Evolutionary conservation across 2,888 invertebrate genomes (phyloP).

Genomic region (Rhogogaster chlorosoma): DNA sequence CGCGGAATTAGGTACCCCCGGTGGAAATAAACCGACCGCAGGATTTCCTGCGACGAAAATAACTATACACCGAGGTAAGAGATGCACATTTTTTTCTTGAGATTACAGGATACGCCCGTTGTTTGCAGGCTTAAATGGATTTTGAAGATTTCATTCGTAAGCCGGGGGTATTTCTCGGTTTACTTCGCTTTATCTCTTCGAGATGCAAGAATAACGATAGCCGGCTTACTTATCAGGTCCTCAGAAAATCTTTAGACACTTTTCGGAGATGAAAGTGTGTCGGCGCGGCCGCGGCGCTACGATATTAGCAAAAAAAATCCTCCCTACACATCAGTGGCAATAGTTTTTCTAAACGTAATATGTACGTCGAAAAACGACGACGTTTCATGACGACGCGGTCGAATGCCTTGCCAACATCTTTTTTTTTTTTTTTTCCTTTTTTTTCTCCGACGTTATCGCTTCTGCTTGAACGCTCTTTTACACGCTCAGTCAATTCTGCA

Average conservation of each 20-base stretch:
- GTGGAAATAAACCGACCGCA: not conserved
- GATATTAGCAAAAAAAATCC: not conserved
- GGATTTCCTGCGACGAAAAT: not conserved
- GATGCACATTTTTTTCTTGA: not conserved
- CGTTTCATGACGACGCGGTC: not conserved
- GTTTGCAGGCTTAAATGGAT: not conserved
- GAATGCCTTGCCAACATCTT: constrained; percentile 7
- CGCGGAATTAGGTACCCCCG: constrained; percentile 1
- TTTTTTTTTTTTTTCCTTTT: too few species aligned
- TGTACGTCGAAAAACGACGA: not conserved
- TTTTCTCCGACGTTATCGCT: constrained; percentile 21
- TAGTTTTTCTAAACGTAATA: not conserved
- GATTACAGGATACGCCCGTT: not conserved
- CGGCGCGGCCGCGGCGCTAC: not conserved
- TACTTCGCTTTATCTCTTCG: not conserved
- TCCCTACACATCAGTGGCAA: not conserved
- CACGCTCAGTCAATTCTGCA: constrained; percentile 7
- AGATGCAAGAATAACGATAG: not conserved
- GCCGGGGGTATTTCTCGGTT: not conserved
- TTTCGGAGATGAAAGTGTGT: not conserved
- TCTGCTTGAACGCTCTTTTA: constrained; percentile 36
- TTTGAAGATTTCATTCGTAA: not conserved
- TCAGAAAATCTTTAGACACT: not conserved
- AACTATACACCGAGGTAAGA: not conserved
- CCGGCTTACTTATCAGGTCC: not conserved